Percentiles rank a stretch among this genome's conserved stretches.
Evolutionary conservation across 2,888 invertebrate genomes (phyloP).

Genomic region (Dolichopus griseipennis): DNA sequence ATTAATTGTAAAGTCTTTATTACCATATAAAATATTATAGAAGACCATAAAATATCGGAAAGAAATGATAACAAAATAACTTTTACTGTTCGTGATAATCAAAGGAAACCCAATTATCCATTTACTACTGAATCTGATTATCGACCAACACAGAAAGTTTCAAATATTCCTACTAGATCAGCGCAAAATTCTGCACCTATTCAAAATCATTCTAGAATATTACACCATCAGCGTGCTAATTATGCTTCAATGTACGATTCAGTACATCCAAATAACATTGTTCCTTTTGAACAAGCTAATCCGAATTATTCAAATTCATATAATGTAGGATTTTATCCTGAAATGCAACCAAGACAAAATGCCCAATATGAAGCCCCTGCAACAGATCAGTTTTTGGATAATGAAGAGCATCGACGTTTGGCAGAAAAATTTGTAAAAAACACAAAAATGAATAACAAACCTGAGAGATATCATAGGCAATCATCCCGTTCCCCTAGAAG

Average conservation of each 20-base stretch:
- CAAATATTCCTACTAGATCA: not conserved
- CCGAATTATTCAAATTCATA: not conserved
- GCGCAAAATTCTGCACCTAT: not conserved
- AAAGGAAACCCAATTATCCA: not conserved
- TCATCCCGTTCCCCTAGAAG: conserved; percentile 12
- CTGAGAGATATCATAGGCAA: not conserved
- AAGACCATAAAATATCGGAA: not conserved
- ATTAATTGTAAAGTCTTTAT: not conserved
- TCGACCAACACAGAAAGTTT: not conserved
- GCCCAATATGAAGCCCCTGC: not conserved
- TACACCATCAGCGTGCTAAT: not conserved
- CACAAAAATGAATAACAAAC: conserved; percentile 22
- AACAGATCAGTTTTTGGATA: conserved; percentile 26
- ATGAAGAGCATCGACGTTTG: conserved; percentile 35
- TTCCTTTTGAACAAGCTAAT: not conserved
- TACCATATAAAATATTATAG: not conserved
- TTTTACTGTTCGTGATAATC: not conserved
- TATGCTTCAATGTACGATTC: not conserved
- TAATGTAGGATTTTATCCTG: not conserved
- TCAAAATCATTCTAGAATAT: not conserved
- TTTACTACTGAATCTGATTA: not conserved
- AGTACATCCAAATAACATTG: not conserved
- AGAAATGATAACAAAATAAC: not conserved
- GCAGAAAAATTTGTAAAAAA: conserved; percentile 35
- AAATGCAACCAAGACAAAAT: not conserved